Conservation (phyloP, 2,888 invertebrate species). For the Agrotis segetum region DNA sequence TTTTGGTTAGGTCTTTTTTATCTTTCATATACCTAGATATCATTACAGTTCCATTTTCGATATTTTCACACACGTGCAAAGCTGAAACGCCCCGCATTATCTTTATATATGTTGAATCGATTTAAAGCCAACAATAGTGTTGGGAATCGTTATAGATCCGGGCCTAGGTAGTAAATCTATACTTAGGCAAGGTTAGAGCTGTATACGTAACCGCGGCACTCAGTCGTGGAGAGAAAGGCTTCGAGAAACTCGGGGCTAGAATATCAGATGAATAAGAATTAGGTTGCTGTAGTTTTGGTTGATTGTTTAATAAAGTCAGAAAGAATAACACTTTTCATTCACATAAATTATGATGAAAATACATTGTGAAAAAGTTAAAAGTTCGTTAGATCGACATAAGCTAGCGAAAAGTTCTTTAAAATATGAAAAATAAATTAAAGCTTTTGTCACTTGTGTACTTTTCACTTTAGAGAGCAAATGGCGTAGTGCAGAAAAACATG, state of each 20-base stretch:
- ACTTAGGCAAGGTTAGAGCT: conserved; percentile 20
- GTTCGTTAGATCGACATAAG: too few species aligned
- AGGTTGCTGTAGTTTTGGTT: neutral
- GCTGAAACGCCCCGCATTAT: neutral
- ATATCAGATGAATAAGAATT: conserved; percentile 17
- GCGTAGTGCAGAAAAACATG: neutral
- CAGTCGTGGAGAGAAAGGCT: neutral
- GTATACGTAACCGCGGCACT: conserved; percentile 10
- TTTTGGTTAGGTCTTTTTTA: too few species aligned
- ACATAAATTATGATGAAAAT: too few species aligned
- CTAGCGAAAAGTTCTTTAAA: too few species aligned
- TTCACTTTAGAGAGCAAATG: neutral
- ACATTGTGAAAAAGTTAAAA: too few species aligned
- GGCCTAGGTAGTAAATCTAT: conserved; percentile 27
- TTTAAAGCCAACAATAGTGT: conserved; percentile 42
- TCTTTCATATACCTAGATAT: neutral
- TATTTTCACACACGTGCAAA: conserved; percentile 7
- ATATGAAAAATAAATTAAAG: too few species aligned
- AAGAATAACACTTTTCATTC: too few species aligned
- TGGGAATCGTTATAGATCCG: conserved; percentile 19
- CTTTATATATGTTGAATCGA: conserved; percentile 15
- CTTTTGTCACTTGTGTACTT: too few species aligned
- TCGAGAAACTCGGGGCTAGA: conserved; percentile 6
- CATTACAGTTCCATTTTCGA: neutral
- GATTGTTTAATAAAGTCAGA: too few species aligned